phyloP scores from a whole-genome alignment of 1,140 invertebrate species.

The Galleria mellonella region DNA sequence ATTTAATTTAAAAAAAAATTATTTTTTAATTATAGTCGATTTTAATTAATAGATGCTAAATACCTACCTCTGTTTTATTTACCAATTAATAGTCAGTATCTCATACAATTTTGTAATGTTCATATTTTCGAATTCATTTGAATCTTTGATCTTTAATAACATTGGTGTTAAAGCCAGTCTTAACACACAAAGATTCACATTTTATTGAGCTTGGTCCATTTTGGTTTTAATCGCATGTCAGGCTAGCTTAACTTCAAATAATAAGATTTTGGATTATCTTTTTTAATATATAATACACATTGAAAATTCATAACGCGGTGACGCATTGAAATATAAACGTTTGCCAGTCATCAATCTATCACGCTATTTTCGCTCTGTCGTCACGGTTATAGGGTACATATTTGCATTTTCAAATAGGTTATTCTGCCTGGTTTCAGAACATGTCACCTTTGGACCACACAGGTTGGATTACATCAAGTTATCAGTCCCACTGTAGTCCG shows the following conservation, averaged over 20 bases:
- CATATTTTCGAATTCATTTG: too few species aligned
- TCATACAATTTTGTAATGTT: too few species aligned
- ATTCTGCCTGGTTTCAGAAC: conserved; percentile 46
- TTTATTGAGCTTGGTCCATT: neutral
- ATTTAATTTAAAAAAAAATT: too few species aligned
- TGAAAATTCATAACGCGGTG: neutral
- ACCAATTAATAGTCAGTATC: too few species aligned
- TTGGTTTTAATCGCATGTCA: neutral
- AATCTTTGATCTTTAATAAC: too few species aligned
- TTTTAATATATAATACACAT: neutral
- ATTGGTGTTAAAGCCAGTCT: too few species aligned
- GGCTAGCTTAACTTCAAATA: neutral
- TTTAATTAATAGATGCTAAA: too few species aligned
- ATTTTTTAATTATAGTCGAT: too few species aligned
- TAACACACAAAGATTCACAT: neutral
- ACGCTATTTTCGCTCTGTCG: neutral
- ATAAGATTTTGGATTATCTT: neutral
- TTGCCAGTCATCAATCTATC: neutral
- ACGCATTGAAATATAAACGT: neutral
- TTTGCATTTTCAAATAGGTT: neutral
- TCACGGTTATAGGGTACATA: neutral
- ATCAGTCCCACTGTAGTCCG: conserved; percentile 75
- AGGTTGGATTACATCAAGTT: conserved; percentile 72
- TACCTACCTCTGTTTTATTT: too few species aligned
- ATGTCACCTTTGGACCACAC: conserved; percentile 76